phyloP scores from a whole-genome alignment of 2,113 vertebrate genomes.

The Aplodontia rufa region DNA sequence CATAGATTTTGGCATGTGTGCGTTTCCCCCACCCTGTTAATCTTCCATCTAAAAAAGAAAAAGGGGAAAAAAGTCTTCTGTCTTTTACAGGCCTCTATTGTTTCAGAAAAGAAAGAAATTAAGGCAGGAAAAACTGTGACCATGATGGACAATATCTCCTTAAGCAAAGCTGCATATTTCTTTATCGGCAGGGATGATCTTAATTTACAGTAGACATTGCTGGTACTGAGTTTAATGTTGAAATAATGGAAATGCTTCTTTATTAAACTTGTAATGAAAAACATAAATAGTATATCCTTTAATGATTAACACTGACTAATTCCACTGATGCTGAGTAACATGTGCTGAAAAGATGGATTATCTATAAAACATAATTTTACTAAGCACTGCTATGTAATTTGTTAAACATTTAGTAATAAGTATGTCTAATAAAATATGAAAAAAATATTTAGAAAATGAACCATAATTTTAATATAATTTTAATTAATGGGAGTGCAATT shows the following conservation, averaged over 20 bases:
- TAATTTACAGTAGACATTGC: constrained; percentile 70
- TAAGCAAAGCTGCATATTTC: constrained; percentile 58
- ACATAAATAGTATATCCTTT: constrained; percentile 82
- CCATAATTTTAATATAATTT: constrained; percentile 99
- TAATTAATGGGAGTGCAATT: constrained; percentile 99
- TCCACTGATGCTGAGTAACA: constrained; percentile 83
- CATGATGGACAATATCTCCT: constrained; percentile 44
- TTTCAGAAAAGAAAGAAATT: constrained; percentile 63
- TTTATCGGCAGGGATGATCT: constrained; percentile 56
- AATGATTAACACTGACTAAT: constrained; percentile 84
- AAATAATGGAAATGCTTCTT: constrained; percentile 77
- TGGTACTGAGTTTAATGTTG: constrained; percentile 66
- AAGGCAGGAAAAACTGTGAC: constrained; percentile 55
- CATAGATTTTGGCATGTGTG: constrained; percentile 40
- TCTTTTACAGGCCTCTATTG: constrained; percentile 61
- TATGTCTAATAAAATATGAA: constrained; percentile 90
- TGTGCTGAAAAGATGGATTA: constrained; percentile 85
- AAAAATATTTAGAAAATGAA: constrained; percentile 93
- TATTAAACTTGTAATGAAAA: constrained; percentile 81
- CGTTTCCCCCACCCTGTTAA: not conserved
- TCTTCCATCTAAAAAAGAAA: constrained; percentile 51
- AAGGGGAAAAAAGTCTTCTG: not conserved
- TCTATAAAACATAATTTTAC: constrained; percentile 87
- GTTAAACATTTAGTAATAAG: constrained; percentile 88
- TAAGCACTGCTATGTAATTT: constrained; percentile 85